Evolutionary conservation across 2,888 invertebrate species (phyloP).

Genomic region (Hydrotaea cyrtoneurina): DNA sequence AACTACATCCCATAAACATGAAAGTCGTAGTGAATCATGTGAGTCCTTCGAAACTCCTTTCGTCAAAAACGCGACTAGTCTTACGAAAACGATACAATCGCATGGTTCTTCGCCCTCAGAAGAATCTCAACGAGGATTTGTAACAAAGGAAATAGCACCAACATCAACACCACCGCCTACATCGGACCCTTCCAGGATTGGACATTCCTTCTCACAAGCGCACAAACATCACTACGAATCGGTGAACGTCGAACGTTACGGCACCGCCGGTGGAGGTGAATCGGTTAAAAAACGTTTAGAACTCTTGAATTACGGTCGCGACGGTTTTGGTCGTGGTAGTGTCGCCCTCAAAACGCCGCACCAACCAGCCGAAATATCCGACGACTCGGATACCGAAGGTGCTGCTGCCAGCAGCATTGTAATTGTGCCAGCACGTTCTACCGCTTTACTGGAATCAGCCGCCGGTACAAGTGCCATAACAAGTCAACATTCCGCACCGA

Average conservation of each 20-base stretch:
- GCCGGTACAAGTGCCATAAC: conserved; percentile 61
- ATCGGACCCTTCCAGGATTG: conserved; percentile 62
- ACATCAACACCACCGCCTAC: conserved; percentile 61
- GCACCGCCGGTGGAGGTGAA: conserved; percentile 27
- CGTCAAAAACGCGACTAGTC: conserved; percentile 69
- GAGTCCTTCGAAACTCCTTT: conserved; percentile 49
- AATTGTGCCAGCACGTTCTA: conserved; percentile 72
- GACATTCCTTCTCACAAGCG: conserved; percentile 40
- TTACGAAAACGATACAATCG: conserved; percentile 77
- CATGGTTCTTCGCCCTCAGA: conserved; percentile 76
- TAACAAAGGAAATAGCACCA: conserved; percentile 74
- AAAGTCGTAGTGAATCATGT: conserved; percentile 52
- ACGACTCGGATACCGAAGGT: conserved; percentile 78
- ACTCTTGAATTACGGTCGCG: conserved; percentile 64
- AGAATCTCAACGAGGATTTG: conserved; percentile 75
- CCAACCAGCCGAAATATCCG: conserved; percentile 58
- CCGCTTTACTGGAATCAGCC: conserved; percentile 9
- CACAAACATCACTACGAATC: conserved; percentile 53
- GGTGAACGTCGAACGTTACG: conserved; percentile 28
- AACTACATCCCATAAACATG: conserved; percentile 67
- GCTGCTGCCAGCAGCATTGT: conserved; percentile 75
- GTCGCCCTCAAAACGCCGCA: conserved; percentile 41
- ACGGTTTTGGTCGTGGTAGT: conserved; percentile 58
- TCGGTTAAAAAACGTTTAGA: conserved; percentile 61
- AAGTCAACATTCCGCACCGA: conserved; percentile 34